Evolutionary conservation across 2,888 invertebrate species (phyloP).

Genomic region (Atethmia centrago): DNA sequence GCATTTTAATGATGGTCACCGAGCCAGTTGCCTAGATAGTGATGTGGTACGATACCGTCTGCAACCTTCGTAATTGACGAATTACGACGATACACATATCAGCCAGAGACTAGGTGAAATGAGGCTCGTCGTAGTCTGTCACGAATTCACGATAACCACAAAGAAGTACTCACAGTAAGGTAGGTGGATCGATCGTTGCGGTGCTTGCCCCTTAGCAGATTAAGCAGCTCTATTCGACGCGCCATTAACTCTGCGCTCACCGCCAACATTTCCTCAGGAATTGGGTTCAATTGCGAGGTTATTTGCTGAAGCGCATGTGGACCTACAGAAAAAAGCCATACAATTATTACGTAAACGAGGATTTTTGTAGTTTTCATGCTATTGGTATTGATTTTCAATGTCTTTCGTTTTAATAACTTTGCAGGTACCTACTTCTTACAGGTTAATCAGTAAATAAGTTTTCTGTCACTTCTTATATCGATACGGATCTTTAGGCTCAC

Average conservation of each 20-base stretch:
- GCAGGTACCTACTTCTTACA: not conserved
- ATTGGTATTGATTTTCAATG: not conserved
- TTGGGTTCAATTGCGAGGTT: constrained; percentile 75
- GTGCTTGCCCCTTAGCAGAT: constrained; percentile 76
- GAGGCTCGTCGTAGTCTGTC: not conserved
- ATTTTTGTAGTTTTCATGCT: not conserved
- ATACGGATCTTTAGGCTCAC: constrained; percentile 64
- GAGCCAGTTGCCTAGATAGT: not conserved
- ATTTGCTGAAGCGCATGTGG: constrained; percentile 78
- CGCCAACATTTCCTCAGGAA: constrained; percentile 80
- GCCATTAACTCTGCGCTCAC: constrained; percentile 81
- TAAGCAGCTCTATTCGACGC: constrained; percentile 81
- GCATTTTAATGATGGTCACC: not conserved
- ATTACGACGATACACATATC: no score
- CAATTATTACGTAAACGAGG: not conserved
- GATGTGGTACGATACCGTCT: not conserved
- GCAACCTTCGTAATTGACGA: not conserved
- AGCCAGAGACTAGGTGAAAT: not conserved
- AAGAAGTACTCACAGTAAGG: constrained; percentile 59
- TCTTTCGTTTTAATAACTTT: constrained; percentile 9
- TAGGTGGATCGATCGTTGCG: constrained; percentile 74
- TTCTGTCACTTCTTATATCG: not conserved
- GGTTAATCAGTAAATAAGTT: not conserved
- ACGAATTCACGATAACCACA: not conserved
- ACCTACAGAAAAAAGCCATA: constrained; percentile 32